These are phyloP conservation scores for Cisticola juncidis DNA, from an alignment of 2,113 vertebrate genomes.

Conservation along the genomic window DNA sequence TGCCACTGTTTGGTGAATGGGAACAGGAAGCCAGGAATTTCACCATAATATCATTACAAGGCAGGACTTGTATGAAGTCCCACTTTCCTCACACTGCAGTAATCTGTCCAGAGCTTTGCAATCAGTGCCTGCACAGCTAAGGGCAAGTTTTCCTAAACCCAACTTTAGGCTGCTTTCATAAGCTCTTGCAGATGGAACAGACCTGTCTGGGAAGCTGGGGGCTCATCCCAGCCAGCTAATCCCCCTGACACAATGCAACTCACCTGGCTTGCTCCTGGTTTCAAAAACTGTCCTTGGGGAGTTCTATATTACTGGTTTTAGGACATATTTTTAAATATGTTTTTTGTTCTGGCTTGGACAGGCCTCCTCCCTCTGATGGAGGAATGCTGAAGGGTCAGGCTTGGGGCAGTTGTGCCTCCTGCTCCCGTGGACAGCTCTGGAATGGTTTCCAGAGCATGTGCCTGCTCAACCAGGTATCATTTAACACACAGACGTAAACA, in stretches of 20 bases:
- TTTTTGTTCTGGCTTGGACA: background rate
- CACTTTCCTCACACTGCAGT: background rate
- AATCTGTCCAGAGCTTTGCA: background rate
- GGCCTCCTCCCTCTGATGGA: background rate
- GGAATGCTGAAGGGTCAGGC: background rate
- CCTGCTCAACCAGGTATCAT: background rate
- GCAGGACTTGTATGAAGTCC: background rate
- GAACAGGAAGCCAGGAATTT: background rate
- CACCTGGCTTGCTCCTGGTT: background rate
- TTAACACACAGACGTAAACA: background rate
- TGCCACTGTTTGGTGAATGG: background rate
- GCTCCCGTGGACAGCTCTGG: background rate
- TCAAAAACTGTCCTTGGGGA: background rate
- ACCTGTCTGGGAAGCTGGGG: background rate
- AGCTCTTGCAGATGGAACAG: background rate
- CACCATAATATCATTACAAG: background rate
- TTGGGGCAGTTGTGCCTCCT: accelerated
- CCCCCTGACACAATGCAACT: background rate
- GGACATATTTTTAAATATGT: background rate
- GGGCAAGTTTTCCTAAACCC: background rate
- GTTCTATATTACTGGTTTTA: background rate
- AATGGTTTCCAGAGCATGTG: background rate
- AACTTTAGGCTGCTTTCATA: background rate
- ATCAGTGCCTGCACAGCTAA: background rate
- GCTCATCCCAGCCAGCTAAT: background rate